A percentile compares a stretch with the other conserved stretches of the same genome.
These are phyloP conservation scores for Dicyrtomina minuta DNA, from an alignment of 2,888 invertebrate genomes.

Conservation along the genomic window DNA sequence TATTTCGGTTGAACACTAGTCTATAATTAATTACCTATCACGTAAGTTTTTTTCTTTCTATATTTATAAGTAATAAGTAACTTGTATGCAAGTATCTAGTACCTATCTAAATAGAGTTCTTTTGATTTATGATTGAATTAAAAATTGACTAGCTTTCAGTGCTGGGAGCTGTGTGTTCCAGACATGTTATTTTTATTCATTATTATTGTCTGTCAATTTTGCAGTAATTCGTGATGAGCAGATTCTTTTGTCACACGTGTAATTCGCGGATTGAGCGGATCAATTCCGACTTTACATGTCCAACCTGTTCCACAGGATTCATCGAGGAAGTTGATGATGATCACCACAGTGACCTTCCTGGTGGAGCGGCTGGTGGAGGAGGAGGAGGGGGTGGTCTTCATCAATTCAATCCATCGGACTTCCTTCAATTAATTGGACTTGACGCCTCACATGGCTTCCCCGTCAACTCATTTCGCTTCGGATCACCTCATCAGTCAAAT, in stretches of 20 bases:
- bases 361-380: not conserved
- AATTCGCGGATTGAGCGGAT: slow-evolving; percentile 78
- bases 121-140: too few relatives aligned
- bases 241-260: slow-evolving; percentile 92
- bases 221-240: slow-evolving; percentile 53
- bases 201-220: not conserved
- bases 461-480: not conserved
- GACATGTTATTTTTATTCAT: not conserved
- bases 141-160: too few relatives aligned
- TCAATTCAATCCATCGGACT: slow-evolving; percentile 12
- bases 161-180: too few relatives aligned
- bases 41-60: too few relatives aligned
- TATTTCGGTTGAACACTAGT: too few relatives aligned
- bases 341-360: not conserved
- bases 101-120: too few relatives aligned
- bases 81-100: too few relatives aligned
- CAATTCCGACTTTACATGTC: slow-evolving; percentile 73
- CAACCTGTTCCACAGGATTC: slow-evolving; percentile 83
- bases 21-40: too few relatives aligned
- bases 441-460: not conserved
- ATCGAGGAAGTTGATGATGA: slow-evolving; percentile 75
- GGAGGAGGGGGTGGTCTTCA: not conserved
- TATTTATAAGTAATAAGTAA: too few relatives aligned
- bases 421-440: slow-evolving; percentile 23
- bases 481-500: not conserved